A percentile compares a stretch with the other conserved stretches of the same genome.
phyloP scores from a whole-genome alignment of 2,888 invertebrate genomes.

The Troglohyphantes excavatus region DNA sequence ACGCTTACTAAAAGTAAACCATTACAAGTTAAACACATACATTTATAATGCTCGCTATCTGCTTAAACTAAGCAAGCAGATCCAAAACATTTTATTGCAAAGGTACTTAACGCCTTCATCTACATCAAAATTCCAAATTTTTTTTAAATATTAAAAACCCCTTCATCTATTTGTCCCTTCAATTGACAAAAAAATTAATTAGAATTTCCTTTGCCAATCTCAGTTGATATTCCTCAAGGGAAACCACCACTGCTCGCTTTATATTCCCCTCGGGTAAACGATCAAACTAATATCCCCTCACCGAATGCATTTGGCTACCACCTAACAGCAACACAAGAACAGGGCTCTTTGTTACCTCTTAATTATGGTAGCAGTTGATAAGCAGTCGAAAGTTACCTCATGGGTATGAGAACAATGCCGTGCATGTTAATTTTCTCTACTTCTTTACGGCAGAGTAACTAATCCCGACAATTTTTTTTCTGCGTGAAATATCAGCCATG shows the following conservation, averaged over 20 bases:
- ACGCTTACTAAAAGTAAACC: too few species aligned
- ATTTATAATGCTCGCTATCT: too few species aligned
- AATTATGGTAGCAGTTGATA: not conserved
- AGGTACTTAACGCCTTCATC: too few species aligned
- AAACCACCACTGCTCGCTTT: not conserved
- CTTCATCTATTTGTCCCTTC: too few species aligned
- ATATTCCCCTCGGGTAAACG: not conserved
- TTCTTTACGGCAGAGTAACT: not conserved
- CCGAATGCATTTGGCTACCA: not conserved
- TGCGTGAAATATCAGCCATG: not conserved
- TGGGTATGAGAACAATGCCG: not conserved
- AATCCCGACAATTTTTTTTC: not conserved
- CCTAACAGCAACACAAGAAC: not conserved
- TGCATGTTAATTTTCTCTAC: not conserved
- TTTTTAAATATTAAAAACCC: too few species aligned
- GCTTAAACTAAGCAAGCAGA: too few species aligned
- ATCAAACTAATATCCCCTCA: not conserved
- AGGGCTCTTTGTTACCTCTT: not conserved
- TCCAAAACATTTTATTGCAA: too few species aligned
- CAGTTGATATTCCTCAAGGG: not conserved
- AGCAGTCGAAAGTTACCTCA: not conserved
- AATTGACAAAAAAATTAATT: too few species aligned
- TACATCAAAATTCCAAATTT: too few species aligned
- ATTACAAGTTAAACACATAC: too few species aligned
- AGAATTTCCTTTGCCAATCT: not conserved